Percentiles rank a stretch among this genome's conserved stretches.
Evolutionary conservation across 2,113 vertebrate genomes (phyloP).

Genomic region (Thamnaconus septentrionalis): DNA sequence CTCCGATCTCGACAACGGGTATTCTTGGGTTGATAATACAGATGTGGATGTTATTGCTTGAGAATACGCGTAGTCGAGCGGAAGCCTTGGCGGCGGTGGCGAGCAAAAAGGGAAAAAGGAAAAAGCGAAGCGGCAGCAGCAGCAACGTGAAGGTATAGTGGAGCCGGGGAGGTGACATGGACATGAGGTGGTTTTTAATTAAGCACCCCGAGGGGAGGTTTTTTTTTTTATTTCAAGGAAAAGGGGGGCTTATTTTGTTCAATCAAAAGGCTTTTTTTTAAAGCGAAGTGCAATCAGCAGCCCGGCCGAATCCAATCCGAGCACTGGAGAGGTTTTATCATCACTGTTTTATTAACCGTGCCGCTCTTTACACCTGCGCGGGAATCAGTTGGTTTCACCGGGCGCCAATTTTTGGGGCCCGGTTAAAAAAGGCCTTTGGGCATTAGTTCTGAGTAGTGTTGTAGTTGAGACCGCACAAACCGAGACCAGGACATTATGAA

Average conservation of each 20-base stretch:
- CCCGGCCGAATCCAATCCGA: slow-evolving; percentile 46
- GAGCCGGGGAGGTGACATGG: slow-evolving; percentile 17
- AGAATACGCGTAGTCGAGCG: slow-evolving; percentile 85
- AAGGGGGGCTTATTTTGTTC: slow-evolving; percentile 35
- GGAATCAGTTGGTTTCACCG: slow-evolving; percentile 52
- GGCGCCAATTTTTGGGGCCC: slow-evolving; percentile 28
- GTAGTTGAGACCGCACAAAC: no score
- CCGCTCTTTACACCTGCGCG: slow-evolving; percentile 55
- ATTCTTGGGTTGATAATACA: slow-evolving; percentile 81
- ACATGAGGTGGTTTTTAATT: slow-evolving; percentile 27
- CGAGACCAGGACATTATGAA: no score
- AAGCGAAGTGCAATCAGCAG: slow-evolving; percentile 37
- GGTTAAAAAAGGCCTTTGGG: no score
- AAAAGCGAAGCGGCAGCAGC: neutral
- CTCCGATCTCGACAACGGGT: slow-evolving; percentile 77
- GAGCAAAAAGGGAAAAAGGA: slow-evolving; percentile 33
- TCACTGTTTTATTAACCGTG: slow-evolving; percentile 53
- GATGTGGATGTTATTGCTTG: slow-evolving; percentile 80
- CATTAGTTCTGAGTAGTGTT: no score
- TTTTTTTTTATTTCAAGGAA: slow-evolving; percentile 35
- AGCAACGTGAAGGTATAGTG: slow-evolving; percentile 7
- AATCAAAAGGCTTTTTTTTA: slow-evolving; percentile 33
- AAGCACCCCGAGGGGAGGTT: slow-evolving; percentile 24
- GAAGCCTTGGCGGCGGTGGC: slow-evolving; percentile 64
- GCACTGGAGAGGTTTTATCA: slow-evolving; percentile 44